A percentile compares a stretch with the other conserved stretches of the same genome.
Evolutionary conservation across 2,797 vertebrate genomes (phyloP).

Genomic region (Petrocephalus schoutedeni): DNA sequence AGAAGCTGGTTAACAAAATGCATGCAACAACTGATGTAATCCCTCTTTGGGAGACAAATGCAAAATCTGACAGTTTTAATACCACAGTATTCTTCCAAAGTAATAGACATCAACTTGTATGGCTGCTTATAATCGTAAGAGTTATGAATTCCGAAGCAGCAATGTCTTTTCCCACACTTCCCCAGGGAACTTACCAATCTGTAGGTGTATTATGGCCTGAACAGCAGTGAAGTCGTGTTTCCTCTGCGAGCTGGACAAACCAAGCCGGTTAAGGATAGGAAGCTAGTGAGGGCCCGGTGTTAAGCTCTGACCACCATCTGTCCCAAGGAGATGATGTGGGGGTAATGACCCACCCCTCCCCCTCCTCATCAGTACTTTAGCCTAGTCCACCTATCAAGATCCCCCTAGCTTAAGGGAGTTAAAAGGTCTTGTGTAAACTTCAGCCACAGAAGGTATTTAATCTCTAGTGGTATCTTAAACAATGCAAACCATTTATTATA

Average conservation of each 20-base stretch:
- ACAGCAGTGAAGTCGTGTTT: background rate
- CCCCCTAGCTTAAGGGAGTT: too few relatives aligned
- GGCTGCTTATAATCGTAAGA: background rate
- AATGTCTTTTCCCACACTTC: background rate
- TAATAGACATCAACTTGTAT: background rate
- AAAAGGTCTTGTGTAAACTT: too few relatives aligned
- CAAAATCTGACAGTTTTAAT: background rate
- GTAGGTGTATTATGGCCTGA: background rate
- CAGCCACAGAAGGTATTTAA: too few relatives aligned
- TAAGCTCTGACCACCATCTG: constrained; percentile 68
- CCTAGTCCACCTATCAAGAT: background rate
- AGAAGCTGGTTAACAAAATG: background rate
- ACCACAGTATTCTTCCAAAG: background rate
- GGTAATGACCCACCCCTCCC: constrained; percentile 55
- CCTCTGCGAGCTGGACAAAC: constrained; percentile 28
- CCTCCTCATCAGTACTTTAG: background rate
- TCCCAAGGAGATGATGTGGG: constrained; percentile 54
- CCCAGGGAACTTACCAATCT: background rate
- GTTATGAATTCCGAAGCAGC: background rate
- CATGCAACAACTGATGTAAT: background rate
- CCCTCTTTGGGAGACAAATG: background rate
- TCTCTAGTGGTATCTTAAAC: too few relatives aligned
- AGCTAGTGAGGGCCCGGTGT: constrained; percentile 35
- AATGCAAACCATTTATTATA: too few relatives aligned
- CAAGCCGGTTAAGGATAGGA: constrained; percentile 30